Conservation (phyloP, 1,140 invertebrate genomes). For the Leptinotarsa undecemlineata region DNA sequence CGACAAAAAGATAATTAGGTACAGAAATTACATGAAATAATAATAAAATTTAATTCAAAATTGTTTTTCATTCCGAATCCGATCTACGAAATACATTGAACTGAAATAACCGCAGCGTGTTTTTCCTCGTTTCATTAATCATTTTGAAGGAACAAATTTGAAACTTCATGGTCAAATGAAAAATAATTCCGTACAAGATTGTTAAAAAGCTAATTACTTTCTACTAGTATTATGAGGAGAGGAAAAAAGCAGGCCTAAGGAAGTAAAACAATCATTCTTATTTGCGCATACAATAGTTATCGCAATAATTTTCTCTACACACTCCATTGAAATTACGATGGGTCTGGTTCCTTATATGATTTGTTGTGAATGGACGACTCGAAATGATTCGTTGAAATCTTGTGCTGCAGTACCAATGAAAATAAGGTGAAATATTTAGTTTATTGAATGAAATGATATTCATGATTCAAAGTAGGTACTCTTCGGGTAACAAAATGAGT, state of each 20-base stretch:
- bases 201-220: conserved; percentile 19
- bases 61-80: conserved; percentile 1
- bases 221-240: background rate
- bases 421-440: too few relatives aligned
- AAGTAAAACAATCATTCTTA: background rate
- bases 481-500: too few relatives aligned
- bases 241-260: background rate
- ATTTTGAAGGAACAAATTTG: conserved; percentile 26
- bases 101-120: background rate
- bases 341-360: too few relatives aligned
- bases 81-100: conserved; percentile 21
- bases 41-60: conserved; percentile 14
- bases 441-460: too few relatives aligned
- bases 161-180: conserved; percentile 29
- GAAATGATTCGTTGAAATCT: too few relatives aligned
- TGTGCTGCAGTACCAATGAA: too few relatives aligned
- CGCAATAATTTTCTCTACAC: too few relatives aligned
- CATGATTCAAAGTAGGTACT: too few relatives aligned
- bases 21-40: conserved; percentile 23
- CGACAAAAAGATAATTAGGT: conserved; percentile 12
- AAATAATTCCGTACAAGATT: conserved; percentile 15
- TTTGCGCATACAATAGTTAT: background rate
- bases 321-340: too few relatives aligned
- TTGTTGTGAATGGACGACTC: too few relatives aligned
- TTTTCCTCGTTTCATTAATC: conserved; percentile 17